A percentile compares a stretch with the other conserved stretches of the same genome.
Conservation (phyloP, 2,888 invertebrate species). For the Nephrotoma appendiculata region DNA sequence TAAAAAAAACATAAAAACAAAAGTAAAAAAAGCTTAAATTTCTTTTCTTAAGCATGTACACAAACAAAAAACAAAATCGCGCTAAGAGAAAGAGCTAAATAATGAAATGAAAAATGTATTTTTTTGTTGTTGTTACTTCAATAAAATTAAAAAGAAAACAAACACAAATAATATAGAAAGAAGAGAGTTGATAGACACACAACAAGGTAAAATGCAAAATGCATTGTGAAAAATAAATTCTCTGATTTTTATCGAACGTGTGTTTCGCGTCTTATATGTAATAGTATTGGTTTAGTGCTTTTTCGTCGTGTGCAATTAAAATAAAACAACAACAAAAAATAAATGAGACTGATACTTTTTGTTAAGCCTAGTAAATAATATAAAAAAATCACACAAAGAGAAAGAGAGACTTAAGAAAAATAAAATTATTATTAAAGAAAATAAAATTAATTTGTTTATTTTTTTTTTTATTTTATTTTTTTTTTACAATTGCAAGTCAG, state of each 20-base stretch:
- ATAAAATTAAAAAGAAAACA: background rate
- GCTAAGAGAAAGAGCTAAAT: background rate
- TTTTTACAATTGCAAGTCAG: conserved; percentile 5
- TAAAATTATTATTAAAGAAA: background rate
- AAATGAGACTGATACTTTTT: background rate
- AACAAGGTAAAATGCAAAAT: background rate
- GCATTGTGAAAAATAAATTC: background rate
- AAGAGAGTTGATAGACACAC: background rate
- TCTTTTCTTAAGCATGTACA: background rate
- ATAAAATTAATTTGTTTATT: background rate
- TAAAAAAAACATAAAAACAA: background rate
- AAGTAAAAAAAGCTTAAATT: background rate
- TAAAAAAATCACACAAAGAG: background rate
- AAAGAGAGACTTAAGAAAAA: background rate
- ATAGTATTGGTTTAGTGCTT: background rate
- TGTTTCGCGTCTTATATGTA: background rate
- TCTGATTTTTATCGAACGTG: background rate
- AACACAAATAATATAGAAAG: background rate
- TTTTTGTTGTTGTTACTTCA: background rate
- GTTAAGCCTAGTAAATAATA: too few species aligned
- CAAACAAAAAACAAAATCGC: background rate
- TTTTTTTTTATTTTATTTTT: background rate
- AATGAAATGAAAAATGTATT: background rate
- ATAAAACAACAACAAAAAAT: background rate
- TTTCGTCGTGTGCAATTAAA: background rate